phyloP scores from a whole-genome alignment of 2,113 vertebrate genomes.

The Leiothrix lutea region DNA sequence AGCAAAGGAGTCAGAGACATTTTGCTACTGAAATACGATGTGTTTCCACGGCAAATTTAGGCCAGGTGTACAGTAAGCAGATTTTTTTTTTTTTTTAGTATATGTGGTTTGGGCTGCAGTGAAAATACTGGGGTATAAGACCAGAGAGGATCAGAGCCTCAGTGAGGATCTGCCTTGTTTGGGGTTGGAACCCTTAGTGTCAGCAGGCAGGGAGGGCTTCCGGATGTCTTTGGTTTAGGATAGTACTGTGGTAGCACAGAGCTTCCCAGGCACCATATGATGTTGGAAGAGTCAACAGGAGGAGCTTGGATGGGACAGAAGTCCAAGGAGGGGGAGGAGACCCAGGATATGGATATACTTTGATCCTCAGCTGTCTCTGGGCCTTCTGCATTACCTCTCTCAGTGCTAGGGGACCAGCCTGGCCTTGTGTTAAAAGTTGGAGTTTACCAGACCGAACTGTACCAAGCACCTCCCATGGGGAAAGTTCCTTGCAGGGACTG shows the following conservation, averaged over 20 bases:
- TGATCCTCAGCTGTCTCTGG: background rate
- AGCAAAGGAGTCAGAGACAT: background rate
- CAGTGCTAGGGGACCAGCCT: background rate
- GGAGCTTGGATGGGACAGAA: background rate
- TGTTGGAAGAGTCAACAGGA: background rate
- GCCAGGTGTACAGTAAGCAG: background rate
- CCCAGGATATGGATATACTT: rapidly evolving
- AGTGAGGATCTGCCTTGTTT: background rate
- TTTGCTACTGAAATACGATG: background rate
- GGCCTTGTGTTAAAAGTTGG: background rate
- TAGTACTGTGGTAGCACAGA: background rate
- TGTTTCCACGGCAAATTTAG: background rate
- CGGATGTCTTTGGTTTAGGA: background rate
- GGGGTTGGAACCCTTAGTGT: background rate
- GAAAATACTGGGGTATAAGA: background rate
- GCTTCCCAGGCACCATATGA: rapidly evolving
- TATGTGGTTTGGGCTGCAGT: background rate
- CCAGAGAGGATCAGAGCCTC: background rate
- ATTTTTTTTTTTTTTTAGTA: rapidly evolving
- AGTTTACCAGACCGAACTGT: background rate
- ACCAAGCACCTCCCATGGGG: background rate
- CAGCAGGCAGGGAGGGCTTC: background rate
- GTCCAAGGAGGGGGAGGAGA: background rate
- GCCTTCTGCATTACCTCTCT: background rate
- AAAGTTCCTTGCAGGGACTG: background rate